Percentiles rank a stretch among this genome's conserved stretches.
These are phyloP conservation scores for Atta texana DNA, from an alignment of 1,140 invertebrate genomes.

Conservation along the genomic window DNA sequence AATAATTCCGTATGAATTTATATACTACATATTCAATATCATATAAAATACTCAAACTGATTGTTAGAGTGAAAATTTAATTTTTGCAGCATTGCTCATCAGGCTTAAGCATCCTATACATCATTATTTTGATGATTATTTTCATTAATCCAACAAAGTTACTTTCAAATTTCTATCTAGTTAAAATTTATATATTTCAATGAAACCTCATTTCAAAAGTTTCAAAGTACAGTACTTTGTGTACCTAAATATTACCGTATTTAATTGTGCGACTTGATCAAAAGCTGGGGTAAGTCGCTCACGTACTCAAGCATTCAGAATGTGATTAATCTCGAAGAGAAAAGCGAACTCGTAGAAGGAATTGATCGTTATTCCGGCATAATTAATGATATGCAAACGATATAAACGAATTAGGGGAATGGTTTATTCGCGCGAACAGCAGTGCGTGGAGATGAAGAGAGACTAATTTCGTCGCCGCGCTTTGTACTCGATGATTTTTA, in stretches of 20 bases:
- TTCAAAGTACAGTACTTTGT: no score
- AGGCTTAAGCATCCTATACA: no score
- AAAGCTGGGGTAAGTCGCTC: neutral
- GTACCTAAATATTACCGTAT: neutral
- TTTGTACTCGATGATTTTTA: slow-evolving; percentile 56
- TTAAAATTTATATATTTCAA: no score
- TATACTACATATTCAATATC: no score
- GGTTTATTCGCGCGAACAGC: slow-evolving; percentile 63
- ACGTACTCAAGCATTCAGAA: neutral
- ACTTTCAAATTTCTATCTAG: no score
- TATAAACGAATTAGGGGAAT: slow-evolving; percentile 68
- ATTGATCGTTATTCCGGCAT: slow-evolving; percentile 69
- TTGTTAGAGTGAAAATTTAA: no score
- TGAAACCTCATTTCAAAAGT: no score
- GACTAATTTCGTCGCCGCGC: slow-evolving; percentile 45
- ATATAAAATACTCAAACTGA: no score
- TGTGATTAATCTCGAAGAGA: slow-evolving; percentile 49
- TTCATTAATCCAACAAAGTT: no score
- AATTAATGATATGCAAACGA: slow-evolving; percentile 74
- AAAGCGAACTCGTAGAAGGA: slow-evolving; percentile 16
- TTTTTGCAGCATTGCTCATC: no score
- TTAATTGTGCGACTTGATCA: neutral
- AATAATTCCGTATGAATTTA: no score
- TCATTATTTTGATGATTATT: no score
- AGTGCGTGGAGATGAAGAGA: slow-evolving; percentile 65